These are phyloP conservation scores for Odobenus rosmarus DNA, from an alignment of 2,113 vertebrate species.

Conservation along the genomic window DNA sequence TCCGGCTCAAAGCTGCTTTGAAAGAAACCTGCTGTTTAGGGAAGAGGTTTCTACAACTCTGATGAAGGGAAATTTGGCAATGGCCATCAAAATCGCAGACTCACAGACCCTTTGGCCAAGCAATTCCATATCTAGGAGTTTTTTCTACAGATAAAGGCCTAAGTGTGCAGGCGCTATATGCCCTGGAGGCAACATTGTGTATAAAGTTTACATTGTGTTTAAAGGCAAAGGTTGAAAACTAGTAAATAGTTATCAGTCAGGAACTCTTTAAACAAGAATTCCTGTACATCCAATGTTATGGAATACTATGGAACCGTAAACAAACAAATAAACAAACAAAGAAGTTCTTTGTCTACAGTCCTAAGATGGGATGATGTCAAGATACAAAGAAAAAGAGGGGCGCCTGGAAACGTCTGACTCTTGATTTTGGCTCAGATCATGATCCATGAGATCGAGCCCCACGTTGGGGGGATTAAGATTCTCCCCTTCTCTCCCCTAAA, in stretches of 20 bases:
- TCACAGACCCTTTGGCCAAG: neutral
- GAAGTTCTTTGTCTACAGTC: neutral
- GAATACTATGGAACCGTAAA: neutral
- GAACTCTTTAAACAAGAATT: neutral
- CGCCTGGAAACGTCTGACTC: neutral
- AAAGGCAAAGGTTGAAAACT: neutral
- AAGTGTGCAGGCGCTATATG: rapidly evolving
- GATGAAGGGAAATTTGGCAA: neutral
- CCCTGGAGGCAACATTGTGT: neutral
- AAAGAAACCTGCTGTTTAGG: neutral
- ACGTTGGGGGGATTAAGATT: neutral
- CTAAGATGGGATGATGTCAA: neutral
- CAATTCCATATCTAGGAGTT: neutral
- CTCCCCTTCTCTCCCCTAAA: neutral
- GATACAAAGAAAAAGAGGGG: neutral
- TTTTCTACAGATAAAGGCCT: neutral
- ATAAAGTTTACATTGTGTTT: neutral
- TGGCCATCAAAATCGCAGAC: neutral
- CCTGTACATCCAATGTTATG: neutral
- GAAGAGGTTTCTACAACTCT: no score
- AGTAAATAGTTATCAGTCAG: neutral
- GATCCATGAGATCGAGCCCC: neutral
- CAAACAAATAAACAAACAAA: neutral
- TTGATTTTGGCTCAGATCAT: neutral
- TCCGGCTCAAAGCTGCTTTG: neutral